Base-by-base conservation (phyloP, 2,888 invertebrate species). In the Drosophila putrida region DNA sequence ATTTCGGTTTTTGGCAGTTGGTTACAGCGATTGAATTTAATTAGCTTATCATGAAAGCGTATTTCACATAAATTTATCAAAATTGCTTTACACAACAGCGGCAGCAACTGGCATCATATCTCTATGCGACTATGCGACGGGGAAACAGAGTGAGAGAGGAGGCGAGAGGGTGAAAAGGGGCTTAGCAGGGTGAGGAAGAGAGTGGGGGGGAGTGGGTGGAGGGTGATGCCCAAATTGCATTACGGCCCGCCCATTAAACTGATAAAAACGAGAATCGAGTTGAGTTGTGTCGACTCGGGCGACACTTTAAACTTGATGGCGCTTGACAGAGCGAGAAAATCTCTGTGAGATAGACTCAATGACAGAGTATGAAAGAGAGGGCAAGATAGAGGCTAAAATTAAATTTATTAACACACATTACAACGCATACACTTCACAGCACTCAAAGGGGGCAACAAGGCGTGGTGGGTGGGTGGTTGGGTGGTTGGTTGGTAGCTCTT, bases 21-120 rank as follows among this genome's bases (percentile, higher is more conserved):
- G 83, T 83, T 88, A 88, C 83, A 83, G 87, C 89, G 87, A 88
- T 88, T 85, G 88, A 85, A 85, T 88, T 88, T 88, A 85, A 85
- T 85, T 88, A 85, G 84, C 84, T 85, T 85, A 85, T 85, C 88
- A 88, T 88, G 89, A 88, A 85, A 85, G 84, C 88, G 87, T 88
- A 85, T 85, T 85, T 83, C 87, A 75, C 88, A 85, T 88, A 85
- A 85, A 85, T 85, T 88, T 85, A 85, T 85, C 84, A 85, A 85
- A 88, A 88, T 85, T 85, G 87, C 89, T 76, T 83, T 78, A 75
- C 81, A 80, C 88, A 84, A 76, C 82, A 83, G 74, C 72, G 69
- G 65, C 76, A 47, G 39, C 39, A 33, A 25, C 28, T 10, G 57
- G 57, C 60, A 53, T 65, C 76, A 78, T 76, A 73, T 77, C 75